These are phyloP conservation scores for Anolis apletophallus DNA, from an alignment of 2,797 vertebrate species.

Conservation along the genomic window DNA sequence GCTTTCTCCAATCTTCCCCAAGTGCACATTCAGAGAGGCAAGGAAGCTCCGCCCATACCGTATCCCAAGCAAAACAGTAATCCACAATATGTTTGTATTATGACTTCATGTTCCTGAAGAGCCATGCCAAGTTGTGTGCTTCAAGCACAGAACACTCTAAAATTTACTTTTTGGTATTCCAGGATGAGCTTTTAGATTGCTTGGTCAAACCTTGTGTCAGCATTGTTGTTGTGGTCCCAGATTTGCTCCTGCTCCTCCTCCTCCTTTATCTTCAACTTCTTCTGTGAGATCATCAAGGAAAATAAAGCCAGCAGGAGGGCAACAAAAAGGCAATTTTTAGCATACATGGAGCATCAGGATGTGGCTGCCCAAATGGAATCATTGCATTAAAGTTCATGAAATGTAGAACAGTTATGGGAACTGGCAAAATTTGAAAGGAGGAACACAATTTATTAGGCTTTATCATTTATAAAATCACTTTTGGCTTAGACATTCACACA, in stretches of 20 bases:
- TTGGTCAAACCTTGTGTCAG: neutral
- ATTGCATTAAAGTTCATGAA: neutral
- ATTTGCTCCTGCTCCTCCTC: neutral
- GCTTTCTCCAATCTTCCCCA: no score
- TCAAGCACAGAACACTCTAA: neutral
- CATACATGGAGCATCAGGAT: neutral
- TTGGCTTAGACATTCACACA: conserved; percentile 15
- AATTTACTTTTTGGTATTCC: neutral
- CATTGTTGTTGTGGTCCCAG: neutral
- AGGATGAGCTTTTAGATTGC: neutral
- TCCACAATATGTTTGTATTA: no score
- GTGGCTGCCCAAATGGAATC: neutral
- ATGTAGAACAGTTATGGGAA: conserved; percentile 3
- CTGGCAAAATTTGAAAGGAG: conserved; percentile 9
- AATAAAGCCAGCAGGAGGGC: neutral
- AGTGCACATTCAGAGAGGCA: no score
- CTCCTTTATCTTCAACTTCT: no score
- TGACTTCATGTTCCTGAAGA: no score
- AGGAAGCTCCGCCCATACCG: no score
- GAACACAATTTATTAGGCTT: neutral
- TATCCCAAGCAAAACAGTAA: no score
- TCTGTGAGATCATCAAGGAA: no score
- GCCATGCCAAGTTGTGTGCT: no score
- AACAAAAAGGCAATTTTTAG: neutral
- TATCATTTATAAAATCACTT: conserved; percentile 35